Percentiles rank a stretch among this genome's conserved stretches.
phyloP scores from a whole-genome alignment of 2,797 vertebrate species.

The Manis crassicaudata region DNA sequence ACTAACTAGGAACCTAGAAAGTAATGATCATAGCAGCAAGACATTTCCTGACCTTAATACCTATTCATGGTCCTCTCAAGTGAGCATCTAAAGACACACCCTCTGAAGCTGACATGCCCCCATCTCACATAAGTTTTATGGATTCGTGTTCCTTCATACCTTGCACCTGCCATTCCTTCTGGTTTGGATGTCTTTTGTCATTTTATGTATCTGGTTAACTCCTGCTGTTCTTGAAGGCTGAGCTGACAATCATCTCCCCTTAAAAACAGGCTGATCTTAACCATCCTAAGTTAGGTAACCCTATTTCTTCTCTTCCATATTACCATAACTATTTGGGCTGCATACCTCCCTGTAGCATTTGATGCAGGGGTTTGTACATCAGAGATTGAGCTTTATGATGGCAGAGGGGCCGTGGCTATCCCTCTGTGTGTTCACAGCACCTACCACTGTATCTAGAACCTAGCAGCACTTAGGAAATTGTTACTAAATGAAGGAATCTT shows the following conservation, averaged over 20 bases:
- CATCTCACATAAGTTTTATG: not conserved
- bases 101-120: not conserved
- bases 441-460: not conserved
- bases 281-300: not conserved
- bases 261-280: slow-evolving; percentile 9
- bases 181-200: slow-evolving; percentile 12
- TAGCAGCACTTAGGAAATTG: slow-evolving; percentile 33
- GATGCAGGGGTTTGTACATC: not conserved
- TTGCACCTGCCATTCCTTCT: not conserved
- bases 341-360: not conserved
- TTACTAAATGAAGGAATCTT: slow-evolving; percentile 23
- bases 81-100: not conserved
- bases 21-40: slow-evolving; percentile 10
- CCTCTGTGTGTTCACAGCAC: not conserved
- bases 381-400: slow-evolving; percentile 30
- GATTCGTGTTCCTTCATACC: not conserved
- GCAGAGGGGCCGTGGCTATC: not conserved
- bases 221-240: slow-evolving; percentile 1
- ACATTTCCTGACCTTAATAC: not conserved
- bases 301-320: slow-evolving; percentile 22
- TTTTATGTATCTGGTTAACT: slow-evolving; percentile 46
- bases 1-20: slow-evolving; percentile 18
- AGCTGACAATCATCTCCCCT: not conserved
- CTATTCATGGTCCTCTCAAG: not conserved
- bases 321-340: not conserved